Evolutionary conservation across 2,888 invertebrate species (phyloP), one percentile per base, ranked within the genome.

Genomic region (Allygus modestus): DNA sequence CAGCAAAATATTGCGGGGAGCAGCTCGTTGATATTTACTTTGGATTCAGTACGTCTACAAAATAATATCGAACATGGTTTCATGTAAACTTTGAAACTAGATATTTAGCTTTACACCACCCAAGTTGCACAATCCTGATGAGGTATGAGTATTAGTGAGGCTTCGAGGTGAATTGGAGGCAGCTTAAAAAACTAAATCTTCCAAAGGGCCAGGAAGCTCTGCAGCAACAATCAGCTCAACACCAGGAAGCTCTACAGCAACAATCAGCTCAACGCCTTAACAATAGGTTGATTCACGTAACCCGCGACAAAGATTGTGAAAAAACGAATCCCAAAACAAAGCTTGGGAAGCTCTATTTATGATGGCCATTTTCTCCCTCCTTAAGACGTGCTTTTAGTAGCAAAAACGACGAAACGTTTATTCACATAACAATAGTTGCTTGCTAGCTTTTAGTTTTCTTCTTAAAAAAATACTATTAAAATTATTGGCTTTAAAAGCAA

Each of bases 251-350:
- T 9, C 37, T 4, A 37, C 37, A 37, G 37, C 4, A 46, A 46
- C 46, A 15, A 46, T 58, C 51, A n/a, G 51, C n/a, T 51, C 11
- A 7, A 37, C 11, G 9, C 15, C 51, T 51, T 51, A 15, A 58
- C 20, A 58, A 58, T n/a, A 15, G 26, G 58, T 23, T 58, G 26
- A 20, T 2, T 58, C 28, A 28, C 65, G 65, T 28, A 15, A 65
- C 65, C 2, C 31, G 65, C 58, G n/a, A 51, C 51, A 58, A 65
- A 28, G 11, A 31, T 65, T 65, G 17, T 65, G 28, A 65, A 65
- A 28, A 4, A 28, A 23, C 7, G 65, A 65, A 65, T 28, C 65
- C 65, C 5, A 31, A 65, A 23, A 65, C 65, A 65, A 65, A 28
- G 65, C 65, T 28, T 31, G 4, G 23, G 7, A 51, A 51, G 5